Conservation (phyloP, 2,113 vertebrate species). For the Pterophyllum scalare region DNA sequence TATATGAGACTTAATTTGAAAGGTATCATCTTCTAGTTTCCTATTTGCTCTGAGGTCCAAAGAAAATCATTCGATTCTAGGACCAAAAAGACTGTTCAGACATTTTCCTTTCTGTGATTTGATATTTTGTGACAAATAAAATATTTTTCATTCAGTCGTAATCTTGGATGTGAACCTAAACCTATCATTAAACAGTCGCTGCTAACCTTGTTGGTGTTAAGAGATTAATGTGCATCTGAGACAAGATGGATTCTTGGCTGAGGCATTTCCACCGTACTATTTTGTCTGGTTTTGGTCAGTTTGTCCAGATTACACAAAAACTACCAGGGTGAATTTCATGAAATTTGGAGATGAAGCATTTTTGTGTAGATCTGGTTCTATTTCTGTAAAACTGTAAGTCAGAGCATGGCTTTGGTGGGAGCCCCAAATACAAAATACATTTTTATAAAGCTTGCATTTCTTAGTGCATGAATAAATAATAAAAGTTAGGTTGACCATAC, state of each 20-base stretch:
- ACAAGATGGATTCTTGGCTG: background rate
- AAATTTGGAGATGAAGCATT: background rate
- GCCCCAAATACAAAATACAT: no score
- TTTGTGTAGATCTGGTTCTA: background rate
- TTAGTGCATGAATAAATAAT: background rate
- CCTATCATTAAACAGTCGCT: background rate
- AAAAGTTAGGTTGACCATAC: background rate
- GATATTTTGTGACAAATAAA: no score
- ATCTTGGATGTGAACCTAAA: background rate
- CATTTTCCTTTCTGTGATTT: no score
- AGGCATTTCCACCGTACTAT: background rate
- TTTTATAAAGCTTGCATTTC: no score
- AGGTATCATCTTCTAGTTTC: background rate
- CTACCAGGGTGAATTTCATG: background rate
- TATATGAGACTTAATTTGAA: background rate
- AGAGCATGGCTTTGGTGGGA: background rate
- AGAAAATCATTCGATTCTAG: no score
- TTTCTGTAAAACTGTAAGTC: background rate
- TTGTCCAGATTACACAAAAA: background rate
- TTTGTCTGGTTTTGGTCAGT: background rate
- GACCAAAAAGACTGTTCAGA: no score
- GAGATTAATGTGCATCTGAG: background rate
- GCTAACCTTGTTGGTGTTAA: background rate
- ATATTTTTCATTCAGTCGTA: no score
- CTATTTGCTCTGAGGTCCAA: no score